Conservation (phyloP, 2,888 invertebrate species). For the Dichetophora obliterata region DNA sequence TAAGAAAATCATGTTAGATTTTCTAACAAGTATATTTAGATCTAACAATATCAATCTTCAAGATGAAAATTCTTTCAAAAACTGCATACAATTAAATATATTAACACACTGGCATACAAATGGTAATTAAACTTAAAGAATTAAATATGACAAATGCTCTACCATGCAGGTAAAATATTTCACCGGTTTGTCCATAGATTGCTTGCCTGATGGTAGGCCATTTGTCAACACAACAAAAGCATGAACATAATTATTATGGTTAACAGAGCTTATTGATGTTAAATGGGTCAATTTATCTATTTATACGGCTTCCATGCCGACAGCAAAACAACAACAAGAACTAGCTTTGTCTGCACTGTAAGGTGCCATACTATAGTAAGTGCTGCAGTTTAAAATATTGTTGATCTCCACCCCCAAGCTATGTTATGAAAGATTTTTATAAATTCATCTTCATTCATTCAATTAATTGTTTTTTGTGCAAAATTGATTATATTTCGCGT, state of each 20-base stretch:
- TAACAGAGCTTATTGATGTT: not conserved
- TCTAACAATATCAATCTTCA: not conserved
- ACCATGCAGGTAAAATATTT: not conserved
- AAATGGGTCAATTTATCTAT: conserved; percentile 45
- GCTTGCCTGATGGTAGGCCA: conserved; percentile 6
- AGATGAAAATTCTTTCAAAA: not conserved
- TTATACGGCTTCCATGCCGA: conserved; percentile 42
- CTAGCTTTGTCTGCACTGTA: not conserved
- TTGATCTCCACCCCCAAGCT: too few species aligned
- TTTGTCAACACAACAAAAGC: not conserved
- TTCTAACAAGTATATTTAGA: not conserved
- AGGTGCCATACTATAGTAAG: too few species aligned
- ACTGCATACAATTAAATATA: conserved; percentile 17
- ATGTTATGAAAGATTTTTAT: too few species aligned
- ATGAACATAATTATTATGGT: conserved; percentile 1
- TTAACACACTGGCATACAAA: conserved; percentile 39
- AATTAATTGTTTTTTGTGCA: too few species aligned
- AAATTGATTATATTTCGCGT: too few species aligned
- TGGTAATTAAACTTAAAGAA: conserved; percentile 37
- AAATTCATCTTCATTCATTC: too few species aligned
- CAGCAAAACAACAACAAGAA: not conserved
- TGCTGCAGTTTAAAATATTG: too few species aligned
- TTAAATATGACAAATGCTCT: not conserved
- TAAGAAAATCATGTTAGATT: not conserved
- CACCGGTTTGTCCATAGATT: not conserved